Conservation (phyloP, 2,888 invertebrate genomes). For the Chloromyia formosa region DNA sequence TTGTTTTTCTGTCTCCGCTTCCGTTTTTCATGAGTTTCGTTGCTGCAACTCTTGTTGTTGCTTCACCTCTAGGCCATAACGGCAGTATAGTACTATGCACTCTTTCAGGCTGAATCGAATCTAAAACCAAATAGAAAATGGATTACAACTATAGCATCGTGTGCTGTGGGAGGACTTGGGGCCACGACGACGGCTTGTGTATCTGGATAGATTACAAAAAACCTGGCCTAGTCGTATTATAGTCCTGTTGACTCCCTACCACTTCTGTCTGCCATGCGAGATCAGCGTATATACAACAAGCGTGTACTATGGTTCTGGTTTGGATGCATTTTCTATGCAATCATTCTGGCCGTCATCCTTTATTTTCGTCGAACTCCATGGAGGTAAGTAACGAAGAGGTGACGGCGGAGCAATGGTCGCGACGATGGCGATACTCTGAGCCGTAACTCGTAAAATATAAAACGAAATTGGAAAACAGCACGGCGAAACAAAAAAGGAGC, state of each 20-base stretch:
- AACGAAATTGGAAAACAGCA: background rate
- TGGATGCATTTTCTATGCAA: background rate
- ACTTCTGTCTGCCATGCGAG: background rate
- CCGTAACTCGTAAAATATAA: background rate
- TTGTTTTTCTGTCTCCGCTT: slow-evolving; percentile 6
- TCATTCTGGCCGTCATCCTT: slow-evolving; percentile 1
- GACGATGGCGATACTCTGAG: background rate
- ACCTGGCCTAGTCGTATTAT: background rate
- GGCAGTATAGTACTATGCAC: background rate
- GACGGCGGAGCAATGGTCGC: slow-evolving; percentile 15
- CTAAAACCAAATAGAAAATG: slow-evolving; percentile 1
- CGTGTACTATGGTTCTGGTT: background rate
- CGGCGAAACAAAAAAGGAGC: background rate
- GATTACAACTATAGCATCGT: background rate
- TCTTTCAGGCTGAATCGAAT: background rate
- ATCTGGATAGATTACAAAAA: background rate
- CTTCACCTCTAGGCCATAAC: background rate
- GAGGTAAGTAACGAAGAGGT: background rate
- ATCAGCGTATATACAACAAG: no score
- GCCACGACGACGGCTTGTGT: background rate
- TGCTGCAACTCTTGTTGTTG: background rate
- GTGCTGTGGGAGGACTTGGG: background rate
- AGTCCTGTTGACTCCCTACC: background rate
- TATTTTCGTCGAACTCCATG: background rate
- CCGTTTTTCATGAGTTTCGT: background rate